phyloP scores from a whole-genome alignment of 2,888 invertebrate genomes.

The Selenia dentaria region DNA sequence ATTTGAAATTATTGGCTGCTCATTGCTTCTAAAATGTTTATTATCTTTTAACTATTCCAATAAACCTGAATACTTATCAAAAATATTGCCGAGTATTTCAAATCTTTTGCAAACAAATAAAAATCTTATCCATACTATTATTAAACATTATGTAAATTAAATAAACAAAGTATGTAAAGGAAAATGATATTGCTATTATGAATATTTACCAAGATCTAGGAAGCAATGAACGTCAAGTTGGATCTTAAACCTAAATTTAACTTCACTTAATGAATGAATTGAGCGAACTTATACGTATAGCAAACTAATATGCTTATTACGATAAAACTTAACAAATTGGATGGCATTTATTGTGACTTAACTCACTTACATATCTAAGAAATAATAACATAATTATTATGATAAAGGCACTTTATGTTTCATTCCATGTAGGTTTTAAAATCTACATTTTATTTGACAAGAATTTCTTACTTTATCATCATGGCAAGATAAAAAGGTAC shows the following conservation, averaged over 20 bases:
- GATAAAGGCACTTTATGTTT: conserved; percentile 78
- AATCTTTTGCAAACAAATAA: conserved; percentile 14
- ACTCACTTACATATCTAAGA: conserved; percentile 74
- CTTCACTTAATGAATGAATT: conserved; percentile 75
- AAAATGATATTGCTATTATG: conserved; percentile 30
- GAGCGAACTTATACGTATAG: conserved; percentile 77
- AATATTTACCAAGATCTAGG: conserved; percentile 37
- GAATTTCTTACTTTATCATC: conserved; percentile 81
- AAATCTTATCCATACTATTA: too few relatives aligned
- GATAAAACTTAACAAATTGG: conserved; percentile 83
- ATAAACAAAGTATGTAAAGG: conserved; percentile 25
- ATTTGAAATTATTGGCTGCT: conserved; percentile 59
- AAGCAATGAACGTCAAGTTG: conserved; percentile 56
- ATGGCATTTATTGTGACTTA: conserved; percentile 85
- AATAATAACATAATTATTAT: conserved; percentile 73
- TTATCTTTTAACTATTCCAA: conserved; percentile 34
- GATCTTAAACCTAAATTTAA: conserved; percentile 68
- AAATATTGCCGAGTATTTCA: conserved; percentile 20
- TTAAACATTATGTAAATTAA: conserved; percentile 35
- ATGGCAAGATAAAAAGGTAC: conserved; percentile 85
- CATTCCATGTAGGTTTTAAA: conserved; percentile 65
- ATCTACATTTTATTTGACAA: conserved; percentile 73
- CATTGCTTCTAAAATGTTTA: conserved; percentile 51
- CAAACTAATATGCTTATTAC: conserved; percentile 69
- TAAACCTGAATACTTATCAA: conserved; percentile 14